phyloP scores from a whole-genome alignment of 2,888 invertebrate genomes.

The Esperia sulphurella region DNA sequence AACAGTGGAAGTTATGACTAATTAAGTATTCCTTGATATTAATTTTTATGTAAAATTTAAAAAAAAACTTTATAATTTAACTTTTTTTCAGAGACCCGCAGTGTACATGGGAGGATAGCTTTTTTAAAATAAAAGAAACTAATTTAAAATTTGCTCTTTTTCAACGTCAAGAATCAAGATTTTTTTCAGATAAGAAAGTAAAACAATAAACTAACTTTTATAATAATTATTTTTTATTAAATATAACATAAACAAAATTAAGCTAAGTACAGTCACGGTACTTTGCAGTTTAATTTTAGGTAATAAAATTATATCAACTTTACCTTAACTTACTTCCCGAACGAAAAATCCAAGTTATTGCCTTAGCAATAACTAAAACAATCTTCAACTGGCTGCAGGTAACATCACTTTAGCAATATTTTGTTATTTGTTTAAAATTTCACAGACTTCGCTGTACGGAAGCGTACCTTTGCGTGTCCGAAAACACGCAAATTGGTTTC shows the following conservation, averaged over 20 bases:
- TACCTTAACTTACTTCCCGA: slow-evolving; percentile 37
- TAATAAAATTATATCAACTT: background rate
- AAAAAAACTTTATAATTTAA: too few relatives aligned
- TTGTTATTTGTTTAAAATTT: slow-evolving; percentile 30
- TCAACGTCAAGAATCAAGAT: too few relatives aligned
- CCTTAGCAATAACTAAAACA: slow-evolving; percentile 64
- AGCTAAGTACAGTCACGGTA: too few relatives aligned
- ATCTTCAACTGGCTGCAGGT: slow-evolving; percentile 55
- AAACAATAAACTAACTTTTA: too few relatives aligned
- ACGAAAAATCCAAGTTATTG: slow-evolving; percentile 74
- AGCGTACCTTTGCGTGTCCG: slow-evolving; percentile 29
- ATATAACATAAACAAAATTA: too few relatives aligned
- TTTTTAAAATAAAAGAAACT: background rate
- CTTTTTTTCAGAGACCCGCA: background rate
- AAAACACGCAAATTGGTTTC: slow-evolving; percentile 49
- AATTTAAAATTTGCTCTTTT: background rate
- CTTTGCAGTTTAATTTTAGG: too few relatives aligned
- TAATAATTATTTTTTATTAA: too few relatives aligned
- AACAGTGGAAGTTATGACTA: too few relatives aligned
- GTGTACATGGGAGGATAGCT: background rate
- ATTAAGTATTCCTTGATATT: too few relatives aligned
- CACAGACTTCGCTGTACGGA: slow-evolving; percentile 40
- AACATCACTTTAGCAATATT: slow-evolving; percentile 59
- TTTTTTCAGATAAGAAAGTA: too few relatives aligned
- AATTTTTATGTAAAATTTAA: too few relatives aligned